Conservation (phyloP, 2,888 invertebrate species). For the Parnassius mnemosyne region DNA sequence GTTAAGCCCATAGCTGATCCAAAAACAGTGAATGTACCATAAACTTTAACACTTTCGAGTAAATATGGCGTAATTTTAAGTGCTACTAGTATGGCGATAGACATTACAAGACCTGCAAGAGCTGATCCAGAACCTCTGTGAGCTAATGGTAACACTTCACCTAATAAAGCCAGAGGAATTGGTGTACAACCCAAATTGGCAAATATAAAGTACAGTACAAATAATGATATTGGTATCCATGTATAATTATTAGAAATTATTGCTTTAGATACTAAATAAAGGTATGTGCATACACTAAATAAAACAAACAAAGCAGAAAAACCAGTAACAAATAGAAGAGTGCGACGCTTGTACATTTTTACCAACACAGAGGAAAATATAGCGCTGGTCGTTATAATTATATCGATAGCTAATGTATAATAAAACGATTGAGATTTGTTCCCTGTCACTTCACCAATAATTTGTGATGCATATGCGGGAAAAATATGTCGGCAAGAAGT, state of each 20-base stretch:
- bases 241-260: constrained; percentile 39
- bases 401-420: constrained; percentile 50
- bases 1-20: constrained; percentile 39
- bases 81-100: constrained; percentile 40
- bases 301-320: constrained; percentile 43
- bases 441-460: constrained; percentile 48
- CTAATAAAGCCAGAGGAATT: constrained; percentile 54
- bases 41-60: constrained; percentile 42
- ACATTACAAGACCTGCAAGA: constrained; percentile 43
- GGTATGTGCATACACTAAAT: constrained; percentile 42
- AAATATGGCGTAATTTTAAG: constrained; percentile 51
- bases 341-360: constrained; percentile 49
- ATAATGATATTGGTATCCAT: constrained; percentile 47
- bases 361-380: constrained; percentile 49
- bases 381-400: constrained; percentile 49
- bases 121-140: constrained; percentile 52
- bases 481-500: constrained; percentile 54
- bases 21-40: constrained; percentile 56
- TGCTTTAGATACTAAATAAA: constrained; percentile 40
- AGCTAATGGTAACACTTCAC: constrained; percentile 58
- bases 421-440: constrained; percentile 45
- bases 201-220: constrained; percentile 50
- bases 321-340: constrained; percentile 51
- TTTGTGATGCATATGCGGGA: constrained; percentile 55
- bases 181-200: constrained; percentile 59